A percentile compares a stretch with the other conserved stretches of the same genome.
Conservation (phyloP, 2,797 vertebrate genomes). For the Leucoraja ocellata region DNA sequence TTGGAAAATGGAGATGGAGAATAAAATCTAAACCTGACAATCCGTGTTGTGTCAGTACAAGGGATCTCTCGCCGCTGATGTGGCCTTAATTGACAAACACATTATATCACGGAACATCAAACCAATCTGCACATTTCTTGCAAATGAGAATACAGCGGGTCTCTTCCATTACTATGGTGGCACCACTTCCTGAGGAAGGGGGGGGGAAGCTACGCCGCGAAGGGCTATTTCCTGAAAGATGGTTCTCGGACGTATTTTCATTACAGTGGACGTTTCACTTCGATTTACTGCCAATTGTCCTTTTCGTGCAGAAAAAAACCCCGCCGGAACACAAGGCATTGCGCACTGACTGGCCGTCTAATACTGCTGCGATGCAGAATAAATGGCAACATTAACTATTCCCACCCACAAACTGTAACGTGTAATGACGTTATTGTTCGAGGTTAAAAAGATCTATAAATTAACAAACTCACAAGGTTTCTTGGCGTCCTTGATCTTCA, state of each 20-base stretch:
- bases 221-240: slow-evolving; percentile 22
- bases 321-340: background rate
- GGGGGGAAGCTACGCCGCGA: too few relatives aligned
- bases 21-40: background rate
- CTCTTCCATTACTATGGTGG: background rate
- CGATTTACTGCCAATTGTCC: background rate
- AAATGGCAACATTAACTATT: background rate
- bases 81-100: too few relatives aligned
- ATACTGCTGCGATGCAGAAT: background rate
- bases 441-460: background rate
- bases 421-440: background rate
- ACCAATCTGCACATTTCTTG: background rate
- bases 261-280: background rate
- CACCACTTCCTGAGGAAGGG: slow-evolving; percentile 8
- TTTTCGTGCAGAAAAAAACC: background rate
- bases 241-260: background rate
- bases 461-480: slow-evolving; percentile 60
- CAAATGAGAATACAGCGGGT: background rate
- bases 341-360: background rate
- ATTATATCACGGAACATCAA: background rate
- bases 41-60: background rate
- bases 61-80: background rate
- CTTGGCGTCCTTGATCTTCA: slow-evolving; percentile 72
- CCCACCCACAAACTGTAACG: background rate
- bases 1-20: too few relatives aligned